Evolutionary conservation across 2,888 invertebrate genomes (phyloP), one percentile per base, ranked within the genome.

Genomic region (Arctia plantaginis): DNA sequence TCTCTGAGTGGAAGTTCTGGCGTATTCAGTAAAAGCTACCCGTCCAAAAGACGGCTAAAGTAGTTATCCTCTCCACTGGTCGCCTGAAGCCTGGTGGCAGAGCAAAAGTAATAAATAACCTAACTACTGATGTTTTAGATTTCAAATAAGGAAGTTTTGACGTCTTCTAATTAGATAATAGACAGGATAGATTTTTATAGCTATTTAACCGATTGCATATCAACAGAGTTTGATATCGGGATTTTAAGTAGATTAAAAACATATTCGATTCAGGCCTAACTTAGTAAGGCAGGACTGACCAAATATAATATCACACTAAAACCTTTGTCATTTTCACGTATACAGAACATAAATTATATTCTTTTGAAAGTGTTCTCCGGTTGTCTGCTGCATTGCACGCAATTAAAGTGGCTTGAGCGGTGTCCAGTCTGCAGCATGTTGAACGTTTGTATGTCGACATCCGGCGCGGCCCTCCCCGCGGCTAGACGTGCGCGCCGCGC

Each of bases 401-500:
- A 23, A 23, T 51, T 59, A 15, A 59, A 59, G 27, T 27, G n/a
- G 59, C 30, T 27, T 6, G 59, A 0, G 27, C 30, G 59, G 51
- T 59, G 77, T 78, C 82, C 69, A 62, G 18, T 80, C 82, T 82
- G 77, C 23, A 47, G 10, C 27, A 23, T 51, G 65, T 68, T 33
- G 33, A 68, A n/a, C 12, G 33, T 66, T 80, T 74, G 80, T 67
- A 64, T 69, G 39, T 30, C 72, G 66, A 71, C 73, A 73, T 70
- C 78, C 80, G 80, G 67, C 71, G 55, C 18, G 30, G 68, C 47
- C 55, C 3, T 62, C 75, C 65, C 44, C 72, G 66, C 35, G 33
- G 41, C 13, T 65, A 13, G 72, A 55, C 64, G 67, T 73, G 71
- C 75, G 66, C 23, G 68, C 20, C 75, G 47, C 66, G 66, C 73